These are phyloP conservation scores for Pangasius larnaudii DNA, from an alignment of 2,797 vertebrate genomes.

Conservation along the genomic window DNA sequence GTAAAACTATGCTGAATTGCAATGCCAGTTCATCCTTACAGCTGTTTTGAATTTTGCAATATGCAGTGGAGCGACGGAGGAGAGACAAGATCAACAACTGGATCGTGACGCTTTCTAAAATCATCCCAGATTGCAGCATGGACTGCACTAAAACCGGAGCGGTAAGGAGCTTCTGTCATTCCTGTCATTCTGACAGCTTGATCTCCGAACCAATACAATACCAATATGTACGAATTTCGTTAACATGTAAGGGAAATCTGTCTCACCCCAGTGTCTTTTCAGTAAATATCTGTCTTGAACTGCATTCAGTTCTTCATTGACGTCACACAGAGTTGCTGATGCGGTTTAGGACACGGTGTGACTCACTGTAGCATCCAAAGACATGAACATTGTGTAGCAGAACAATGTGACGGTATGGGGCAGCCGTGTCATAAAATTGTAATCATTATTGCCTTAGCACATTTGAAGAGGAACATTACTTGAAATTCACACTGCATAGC, in stretches of 20 bases:
- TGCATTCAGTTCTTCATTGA: not conserved
- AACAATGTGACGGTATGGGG: not conserved
- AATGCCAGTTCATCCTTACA: not conserved
- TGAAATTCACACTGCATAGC: not conserved
- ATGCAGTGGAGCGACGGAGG: conserved; percentile 85
- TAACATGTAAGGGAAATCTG: not conserved
- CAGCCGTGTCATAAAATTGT: not conserved
- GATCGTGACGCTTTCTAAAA: conserved; percentile 92
- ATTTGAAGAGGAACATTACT: not conserved
- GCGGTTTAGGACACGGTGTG: not conserved
- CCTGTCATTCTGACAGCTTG: not conserved
- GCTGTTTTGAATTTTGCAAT: not conserved
- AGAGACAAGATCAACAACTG: conserved; percentile 97
- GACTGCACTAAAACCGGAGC: conserved; percentile 89
- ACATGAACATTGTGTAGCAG: not conserved
- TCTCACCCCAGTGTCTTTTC: not conserved
- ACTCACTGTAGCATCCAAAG: not conserved
- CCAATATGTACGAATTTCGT: not conserved
- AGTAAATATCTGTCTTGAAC: not conserved
- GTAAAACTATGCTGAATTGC: not conserved
- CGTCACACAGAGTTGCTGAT: not conserved
- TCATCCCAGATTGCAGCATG: conserved; percentile 89
- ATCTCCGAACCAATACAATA: not conserved
- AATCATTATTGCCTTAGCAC: not conserved
- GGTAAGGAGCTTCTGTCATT: conserved; percentile 68